Evolutionary conservation across 2,113 vertebrate species (phyloP).

Genomic region (Phalacrocorax aristotelis): DNA sequence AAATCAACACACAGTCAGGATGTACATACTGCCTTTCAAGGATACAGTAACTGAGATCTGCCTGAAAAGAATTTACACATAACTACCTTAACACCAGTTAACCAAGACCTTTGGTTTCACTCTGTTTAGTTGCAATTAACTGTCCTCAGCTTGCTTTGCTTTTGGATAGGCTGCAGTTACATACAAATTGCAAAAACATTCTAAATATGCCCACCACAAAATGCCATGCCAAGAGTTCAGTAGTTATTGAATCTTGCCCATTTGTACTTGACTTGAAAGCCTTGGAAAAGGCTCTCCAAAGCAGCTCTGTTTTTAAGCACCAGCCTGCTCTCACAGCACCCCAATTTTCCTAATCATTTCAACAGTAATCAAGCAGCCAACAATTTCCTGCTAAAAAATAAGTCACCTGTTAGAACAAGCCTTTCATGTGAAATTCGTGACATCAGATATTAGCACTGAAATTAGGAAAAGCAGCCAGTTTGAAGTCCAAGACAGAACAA

Average conservation of each 20-base stretch:
- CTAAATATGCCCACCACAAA: neutral
- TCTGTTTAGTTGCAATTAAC: neutral
- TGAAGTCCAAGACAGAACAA: neutral
- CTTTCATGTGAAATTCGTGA: neutral
- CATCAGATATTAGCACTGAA: neutral
- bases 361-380: neutral
- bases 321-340: neutral
- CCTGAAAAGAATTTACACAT: neutral
- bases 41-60: neutral
- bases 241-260: neutral
- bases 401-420: neutral
- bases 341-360: neutral
- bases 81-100: neutral
- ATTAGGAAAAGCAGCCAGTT: neutral
- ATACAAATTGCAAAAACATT: neutral
- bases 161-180: neutral
- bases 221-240: neutral
- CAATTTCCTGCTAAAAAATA: neutral
- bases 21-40: neutral
- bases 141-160: neutral
- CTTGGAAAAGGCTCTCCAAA: neutral
- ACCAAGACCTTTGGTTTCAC: neutral
- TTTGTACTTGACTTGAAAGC: neutral
- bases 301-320: neutral
- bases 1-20: neutral